Evolutionary conservation across 2,113 vertebrate species (phyloP).

Genomic region (Leucosticte australis): DNA sequence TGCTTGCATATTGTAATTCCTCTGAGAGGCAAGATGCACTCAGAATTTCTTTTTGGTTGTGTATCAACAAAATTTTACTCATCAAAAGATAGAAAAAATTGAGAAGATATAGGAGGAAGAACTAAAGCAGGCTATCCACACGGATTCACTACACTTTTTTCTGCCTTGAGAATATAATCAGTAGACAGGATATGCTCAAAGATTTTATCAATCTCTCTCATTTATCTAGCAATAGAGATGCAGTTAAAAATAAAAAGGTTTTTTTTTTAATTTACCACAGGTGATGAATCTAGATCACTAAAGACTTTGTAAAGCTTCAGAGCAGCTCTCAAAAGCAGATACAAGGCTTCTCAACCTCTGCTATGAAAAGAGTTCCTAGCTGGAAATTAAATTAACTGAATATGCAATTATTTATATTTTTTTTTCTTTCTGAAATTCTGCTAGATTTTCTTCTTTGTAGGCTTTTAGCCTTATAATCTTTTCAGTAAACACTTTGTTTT

Average conservation of each 20-base stretch:
- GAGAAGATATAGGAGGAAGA: not conserved
- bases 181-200: not conserved
- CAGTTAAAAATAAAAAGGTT: not conserved
- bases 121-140: not conserved
- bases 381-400: not conserved
- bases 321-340: not conserved
- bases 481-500: not conserved
- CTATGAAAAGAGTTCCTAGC: not conserved
- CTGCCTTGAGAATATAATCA: not conserved
- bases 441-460: not conserved
- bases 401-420: not conserved
- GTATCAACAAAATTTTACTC: not conserved
- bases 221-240: not conserved
- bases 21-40: not conserved
- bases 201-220: not conserved
- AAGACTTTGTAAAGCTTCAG: not conserved
- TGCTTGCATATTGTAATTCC: not conserved
- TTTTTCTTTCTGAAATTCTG: not conserved
- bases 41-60: not conserved
- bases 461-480: not conserved
- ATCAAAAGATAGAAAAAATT: not conserved
- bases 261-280: not conserved
- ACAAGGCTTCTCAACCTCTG: not conserved
- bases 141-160: not conserved
- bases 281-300: not conserved